Conservation (phyloP, 2,888 invertebrate genomes). For the Xestia rhomboidea region DNA sequence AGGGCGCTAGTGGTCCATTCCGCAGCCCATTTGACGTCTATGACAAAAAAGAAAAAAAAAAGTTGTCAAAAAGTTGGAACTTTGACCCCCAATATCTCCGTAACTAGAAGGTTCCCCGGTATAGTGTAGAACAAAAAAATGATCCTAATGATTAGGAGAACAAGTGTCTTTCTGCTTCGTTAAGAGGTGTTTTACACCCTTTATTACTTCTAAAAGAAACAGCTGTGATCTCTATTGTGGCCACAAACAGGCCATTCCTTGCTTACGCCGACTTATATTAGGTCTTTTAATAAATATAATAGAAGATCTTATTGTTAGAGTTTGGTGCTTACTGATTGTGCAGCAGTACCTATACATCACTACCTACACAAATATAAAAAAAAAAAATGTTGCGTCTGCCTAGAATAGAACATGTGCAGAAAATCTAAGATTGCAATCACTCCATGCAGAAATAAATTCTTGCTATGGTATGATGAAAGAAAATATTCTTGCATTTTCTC, state of each 20-base stretch:
- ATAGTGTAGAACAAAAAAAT: too few relatives aligned
- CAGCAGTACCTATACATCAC: neutral
- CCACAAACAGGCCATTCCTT: neutral
- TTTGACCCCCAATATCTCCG: too few relatives aligned
- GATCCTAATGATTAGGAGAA: too few relatives aligned
- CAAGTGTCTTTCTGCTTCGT: too few relatives aligned
- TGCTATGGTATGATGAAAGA: neutral
- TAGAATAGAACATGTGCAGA: neutral
- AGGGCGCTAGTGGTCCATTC: conserved; percentile 63
- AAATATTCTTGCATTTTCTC: conserved; percentile 26
- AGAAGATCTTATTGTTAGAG: neutral
- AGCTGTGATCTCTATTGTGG: neutral
- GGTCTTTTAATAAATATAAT: neutral
- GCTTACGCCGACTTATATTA: neutral
- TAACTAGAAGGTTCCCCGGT: too few relatives aligned
- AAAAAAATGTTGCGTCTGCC: neutral
- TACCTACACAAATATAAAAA: neutral
- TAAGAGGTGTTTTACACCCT: too few relatives aligned
- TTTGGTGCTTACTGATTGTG: neutral
- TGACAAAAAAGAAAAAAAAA: too few relatives aligned
- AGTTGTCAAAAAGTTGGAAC: too few relatives aligned
- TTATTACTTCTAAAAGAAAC: neutral
- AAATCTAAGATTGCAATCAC: conserved; percentile 33
- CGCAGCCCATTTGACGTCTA: conserved; percentile 66
- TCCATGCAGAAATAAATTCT: conserved; percentile 32